These are phyloP conservation scores for Thysanoteuthis rhombus DNA, from an alignment of 2,888 invertebrate species.

Conservation along the genomic window DNA sequence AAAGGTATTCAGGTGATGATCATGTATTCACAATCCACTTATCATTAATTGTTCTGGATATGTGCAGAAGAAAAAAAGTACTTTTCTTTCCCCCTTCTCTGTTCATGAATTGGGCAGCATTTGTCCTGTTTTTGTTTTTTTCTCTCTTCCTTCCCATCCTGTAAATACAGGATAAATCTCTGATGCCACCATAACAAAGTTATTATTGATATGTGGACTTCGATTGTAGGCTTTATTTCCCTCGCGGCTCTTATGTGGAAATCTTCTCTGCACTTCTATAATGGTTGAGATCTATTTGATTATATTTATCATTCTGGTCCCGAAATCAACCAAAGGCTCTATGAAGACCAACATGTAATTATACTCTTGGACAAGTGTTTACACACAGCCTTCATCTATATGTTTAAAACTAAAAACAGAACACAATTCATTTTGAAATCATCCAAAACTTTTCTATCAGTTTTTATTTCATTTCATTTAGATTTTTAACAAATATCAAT, in stretches of 20 bases:
- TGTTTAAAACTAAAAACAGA: not conserved
- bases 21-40: not conserved
- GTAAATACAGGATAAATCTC: not conserved
- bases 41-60: not conserved
- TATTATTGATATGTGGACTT: not conserved
- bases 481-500: too few relatives aligned
- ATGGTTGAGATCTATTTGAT: not conserved
- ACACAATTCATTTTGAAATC: not conserved
- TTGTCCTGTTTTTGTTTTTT: not conserved
- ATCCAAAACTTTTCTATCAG: too few relatives aligned
- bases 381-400: not conserved
- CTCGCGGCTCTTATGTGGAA: not conserved
- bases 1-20: not conserved
- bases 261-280: not conserved
- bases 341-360: not conserved
- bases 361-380: not conserved
- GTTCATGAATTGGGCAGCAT: not conserved
- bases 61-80: not conserved
- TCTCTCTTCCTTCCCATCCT: not conserved
- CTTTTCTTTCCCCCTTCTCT: not conserved
- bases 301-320: not conserved
- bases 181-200: not conserved
- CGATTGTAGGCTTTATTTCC: not conserved
- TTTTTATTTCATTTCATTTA: too few relatives aligned
- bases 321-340: not conserved